These are phyloP conservation scores for Ecdyonurus torrentis DNA, from an alignment of 2,888 invertebrate genomes.

Conservation along the genomic window DNA sequence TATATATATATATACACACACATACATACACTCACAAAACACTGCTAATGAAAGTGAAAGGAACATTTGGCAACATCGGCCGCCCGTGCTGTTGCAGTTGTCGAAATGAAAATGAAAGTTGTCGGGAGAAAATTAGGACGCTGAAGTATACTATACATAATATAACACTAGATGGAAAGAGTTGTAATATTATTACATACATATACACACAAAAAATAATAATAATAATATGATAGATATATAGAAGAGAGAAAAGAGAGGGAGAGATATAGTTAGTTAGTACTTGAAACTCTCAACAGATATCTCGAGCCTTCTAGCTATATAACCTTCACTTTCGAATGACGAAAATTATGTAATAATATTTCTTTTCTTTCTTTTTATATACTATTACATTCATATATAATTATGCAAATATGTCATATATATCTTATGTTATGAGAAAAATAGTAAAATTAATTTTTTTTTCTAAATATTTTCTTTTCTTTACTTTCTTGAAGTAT, in stretches of 20 bases:
- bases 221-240: too few relatives aligned
- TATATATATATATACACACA: too few relatives aligned
- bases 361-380: too few relatives aligned
- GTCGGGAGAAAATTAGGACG: conserved; percentile 2
- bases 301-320: not conserved
- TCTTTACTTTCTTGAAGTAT: too few relatives aligned
- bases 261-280: not conserved
- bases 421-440: too few relatives aligned
- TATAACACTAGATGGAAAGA: not conserved
- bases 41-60: not conserved
- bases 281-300: not conserved
- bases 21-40: too few relatives aligned
- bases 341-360: conserved; percentile 3
- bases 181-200: not conserved
- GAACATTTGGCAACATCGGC: conserved; percentile 1
- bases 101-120: conserved; percentile 3
- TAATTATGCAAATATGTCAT: too few relatives aligned
- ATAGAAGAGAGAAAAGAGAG: too few relatives aligned
- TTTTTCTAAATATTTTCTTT: too few relatives aligned
- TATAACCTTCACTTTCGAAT: conserved; percentile 4
- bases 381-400: too few relatives aligned
- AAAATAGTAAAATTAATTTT: too few relatives aligned
- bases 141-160: not conserved
- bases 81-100: not conserved
- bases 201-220: not conserved